A percentile compares a stretch with the other conserved stretches of the same genome.
phyloP scores from a whole-genome alignment of 2,797 vertebrate species.

The Apogon talboti region DNA sequence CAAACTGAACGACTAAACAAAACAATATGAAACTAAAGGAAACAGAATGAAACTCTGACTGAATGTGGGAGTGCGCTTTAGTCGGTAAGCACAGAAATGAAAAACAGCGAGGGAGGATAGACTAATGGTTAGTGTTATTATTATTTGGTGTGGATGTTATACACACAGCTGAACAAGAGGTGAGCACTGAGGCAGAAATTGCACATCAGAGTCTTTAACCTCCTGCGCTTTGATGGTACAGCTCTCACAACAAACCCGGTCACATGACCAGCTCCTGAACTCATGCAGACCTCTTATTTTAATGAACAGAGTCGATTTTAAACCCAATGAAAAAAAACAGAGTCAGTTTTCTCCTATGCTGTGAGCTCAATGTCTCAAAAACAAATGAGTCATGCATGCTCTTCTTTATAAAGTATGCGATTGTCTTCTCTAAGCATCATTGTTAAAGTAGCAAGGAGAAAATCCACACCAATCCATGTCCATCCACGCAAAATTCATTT shows the following conservation, averaged over 20 bases:
- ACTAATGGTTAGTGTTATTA: constrained; percentile 1
- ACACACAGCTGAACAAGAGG: constrained; percentile 13
- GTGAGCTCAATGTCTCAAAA: too few species aligned
- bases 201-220: constrained; percentile 25
- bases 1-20: too few species aligned
- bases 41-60: too few species aligned
- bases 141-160: constrained; percentile 17
- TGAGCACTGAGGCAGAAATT: constrained; percentile 14
- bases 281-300: background rate
- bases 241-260: background rate
- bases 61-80: background rate
- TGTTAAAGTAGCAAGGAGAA: background rate
- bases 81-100: background rate
- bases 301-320: background rate
- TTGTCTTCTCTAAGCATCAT: background rate
- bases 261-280: accelerated
- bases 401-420: too few species aligned
- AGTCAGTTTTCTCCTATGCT: background rate
- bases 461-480: too few species aligned
- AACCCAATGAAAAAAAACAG: too few species aligned
- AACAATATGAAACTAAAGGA: too few species aligned
- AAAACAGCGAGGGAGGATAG: background rate
- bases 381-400: too few species aligned
- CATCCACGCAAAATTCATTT: background rate
- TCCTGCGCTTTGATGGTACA: constrained; percentile 1